Conservation (phyloP, 1,140 invertebrate species). For the Vanessa atalanta region DNA sequence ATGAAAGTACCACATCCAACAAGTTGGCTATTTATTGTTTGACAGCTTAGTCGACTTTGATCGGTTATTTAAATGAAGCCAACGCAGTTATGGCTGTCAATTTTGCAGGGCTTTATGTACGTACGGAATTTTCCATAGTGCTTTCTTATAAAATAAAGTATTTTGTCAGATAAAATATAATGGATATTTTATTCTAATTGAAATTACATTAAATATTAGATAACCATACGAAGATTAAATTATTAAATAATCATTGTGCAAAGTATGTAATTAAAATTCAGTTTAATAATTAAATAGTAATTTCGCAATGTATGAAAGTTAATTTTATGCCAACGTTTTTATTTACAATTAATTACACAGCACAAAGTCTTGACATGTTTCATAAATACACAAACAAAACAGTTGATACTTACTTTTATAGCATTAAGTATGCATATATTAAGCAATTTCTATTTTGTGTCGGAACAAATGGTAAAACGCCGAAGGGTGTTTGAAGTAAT, state of each 20-base stretch:
- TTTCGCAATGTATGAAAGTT: too few relatives aligned
- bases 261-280: too few relatives aligned
- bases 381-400: slow-evolving; percentile 21
- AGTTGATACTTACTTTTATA: slow-evolving; percentile 6
- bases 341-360: not conserved
- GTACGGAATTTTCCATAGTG: slow-evolving; percentile 17
- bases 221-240: too few relatives aligned
- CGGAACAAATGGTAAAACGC: slow-evolving; percentile 30
- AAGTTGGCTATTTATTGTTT: slow-evolving; percentile 63
- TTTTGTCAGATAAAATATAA: not conserved
- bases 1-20: slow-evolving; percentile 61
- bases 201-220: too few relatives aligned
- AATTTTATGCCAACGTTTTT: too few relatives aligned
- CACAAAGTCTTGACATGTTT: not conserved
- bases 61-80: slow-evolving; percentile 73
- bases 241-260: too few relatives aligned
- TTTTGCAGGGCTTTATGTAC: slow-evolving; percentile 59
- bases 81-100: slow-evolving; percentile 69
- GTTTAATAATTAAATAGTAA: too few relatives aligned
- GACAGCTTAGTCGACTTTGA: slow-evolving; percentile 67
- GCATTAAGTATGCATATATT: not conserved
- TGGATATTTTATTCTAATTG: too few relatives aligned
- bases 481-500: slow-evolving; percentile 54
- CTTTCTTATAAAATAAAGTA: not conserved
- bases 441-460: slow-evolving; percentile 36